A percentile compares a stretch with the other conserved stretches of the same genome.
These are phyloP conservation scores for Pterocles orientalis DNA, from an alignment of 2,113 vertebrate species.

Conservation along the genomic window DNA sequence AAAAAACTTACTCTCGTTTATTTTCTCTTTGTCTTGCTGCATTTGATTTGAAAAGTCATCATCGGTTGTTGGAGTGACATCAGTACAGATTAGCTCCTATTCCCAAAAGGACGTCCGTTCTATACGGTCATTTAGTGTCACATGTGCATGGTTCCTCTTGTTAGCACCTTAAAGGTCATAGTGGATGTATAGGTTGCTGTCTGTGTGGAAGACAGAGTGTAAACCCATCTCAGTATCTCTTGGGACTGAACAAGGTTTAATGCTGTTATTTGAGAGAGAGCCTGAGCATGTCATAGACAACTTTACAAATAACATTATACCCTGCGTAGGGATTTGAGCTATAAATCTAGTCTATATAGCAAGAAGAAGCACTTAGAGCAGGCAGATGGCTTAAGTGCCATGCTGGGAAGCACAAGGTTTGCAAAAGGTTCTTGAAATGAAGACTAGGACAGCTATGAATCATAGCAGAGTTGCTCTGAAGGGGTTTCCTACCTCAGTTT, in stretches of 20 bases:
- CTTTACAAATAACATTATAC: not conserved
- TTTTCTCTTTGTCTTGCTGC: not conserved
- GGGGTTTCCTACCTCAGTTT: not conserved
- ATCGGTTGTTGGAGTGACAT: not conserved
- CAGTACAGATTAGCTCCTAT: not conserved
- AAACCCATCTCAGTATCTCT: not conserved
- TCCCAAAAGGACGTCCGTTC: not conserved
- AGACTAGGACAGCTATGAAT: not conserved
- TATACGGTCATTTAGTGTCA: not conserved
- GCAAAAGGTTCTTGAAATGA: not conserved
- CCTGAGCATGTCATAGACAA: not conserved
- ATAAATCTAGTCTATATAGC: not conserved
- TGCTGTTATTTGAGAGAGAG: not conserved
- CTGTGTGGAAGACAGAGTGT: not conserved
- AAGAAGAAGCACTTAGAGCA: not conserved
- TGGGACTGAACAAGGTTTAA: not conserved
- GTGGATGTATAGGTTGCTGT: not conserved
- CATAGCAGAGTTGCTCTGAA: not conserved
- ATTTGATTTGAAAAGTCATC: not conserved
- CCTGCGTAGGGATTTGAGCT: not conserved
- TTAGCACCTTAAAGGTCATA: rapidly evolving
- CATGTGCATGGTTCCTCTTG: not conserved
- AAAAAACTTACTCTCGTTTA: not conserved
- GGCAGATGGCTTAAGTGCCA: not conserved
- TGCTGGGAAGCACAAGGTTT: not conserved